Base-by-base conservation (phyloP, 2,888 invertebrate genomes). In the Pheosia tremula region DNA sequence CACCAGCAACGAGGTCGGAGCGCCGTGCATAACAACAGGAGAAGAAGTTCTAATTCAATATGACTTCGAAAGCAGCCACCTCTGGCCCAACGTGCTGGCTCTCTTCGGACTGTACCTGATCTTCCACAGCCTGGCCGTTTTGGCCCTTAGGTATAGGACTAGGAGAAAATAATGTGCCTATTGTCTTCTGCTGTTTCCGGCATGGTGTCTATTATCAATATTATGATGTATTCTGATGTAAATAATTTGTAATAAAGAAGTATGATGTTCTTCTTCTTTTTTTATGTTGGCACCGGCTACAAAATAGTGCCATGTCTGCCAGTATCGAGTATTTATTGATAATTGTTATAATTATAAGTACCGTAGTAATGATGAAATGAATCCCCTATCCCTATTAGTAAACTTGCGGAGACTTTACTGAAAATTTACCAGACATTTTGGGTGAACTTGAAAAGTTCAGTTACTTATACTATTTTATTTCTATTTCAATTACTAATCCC, bases 11-110 rank as follows among this genome's bases (percentile, higher is more conserved):
- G 90, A 94, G 60, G 86, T 93, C 0, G 95, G 95, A 6, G 83
- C 96, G 7, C 97, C 97, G 0, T 98, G 98, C 80, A 85, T 97
- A 57, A 95, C 93, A 64, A 95, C 95, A 3, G 98, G 97, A 0
- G 89, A 94, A 36, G 95, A 96, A 77, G 97, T 98, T 0, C 90
- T 98, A 54, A 94, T 94, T 49, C 95, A 95, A 64, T 97, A 96
- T 81, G 96, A 96, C 86, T 98, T 98, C 86, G 87, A 94, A 0
- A 94, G 93, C 62, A 87, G 83, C 50, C 94, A 96, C 79, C 94
- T 97, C 47, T 94, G 94, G 88, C 83, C 88, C 3, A 96, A 98
- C 85, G 90, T 97, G 56, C 78, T 95, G 63, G 95, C 96, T 3
- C 95, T 98, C 88, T 69, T 95, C 56, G 80, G 94, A 7, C 90